Base-by-base conservation (phyloP, 1,140 invertebrate genomes). In the Physella acuta region DNA sequence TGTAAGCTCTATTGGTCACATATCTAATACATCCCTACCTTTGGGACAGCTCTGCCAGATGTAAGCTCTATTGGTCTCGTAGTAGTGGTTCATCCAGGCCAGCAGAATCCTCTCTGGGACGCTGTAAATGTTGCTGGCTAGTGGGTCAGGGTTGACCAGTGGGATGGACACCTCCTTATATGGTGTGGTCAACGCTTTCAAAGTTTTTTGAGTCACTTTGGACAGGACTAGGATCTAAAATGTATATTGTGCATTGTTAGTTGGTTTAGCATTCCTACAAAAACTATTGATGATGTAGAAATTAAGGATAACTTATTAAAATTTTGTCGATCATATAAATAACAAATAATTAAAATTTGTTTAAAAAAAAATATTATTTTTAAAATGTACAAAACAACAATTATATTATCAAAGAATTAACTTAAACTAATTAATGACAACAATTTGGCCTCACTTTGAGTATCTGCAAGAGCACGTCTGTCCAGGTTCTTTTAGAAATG, bases 61-160 rank as follows among this genome's bases (percentile, higher is more conserved):
- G 24, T 71, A 63, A 28, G 77, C 69, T 49, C 82, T 74, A 72
- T 82, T 80, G 20, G 80, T 77, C 71, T 84, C 82, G 75, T 84
- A 86, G 53, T 79, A 73, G 66, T 83, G 79, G 71, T 86, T 86
- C 20, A 86, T 70, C 85, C 85, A 86, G n/a, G 82, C 71, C 30
- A 85, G 71, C 0, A 85, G 56, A 52, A 85, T 84, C 56, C 84
- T 76, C 73, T 86, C 85, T 4, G 71, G 71, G 11, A 81, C 70
- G 61, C 78, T 77, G 74, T 86, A 86, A 51, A 85, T 76, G 72
- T 86, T 85, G 71, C 82, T 84, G 39, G 79, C 80, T 31, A 82
- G 71, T 1, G 83, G 82, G 71, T 85, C 80, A 33, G 74, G 73
- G 62, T 84, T 84, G 3, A 86, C 74, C 14, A 68, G 31, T n/a